Percentiles rank a stretch among this genome's conserved stretches.
phyloP scores from a whole-genome alignment of 2,888 invertebrate genomes.

The Drosophila tripunctata region DNA sequence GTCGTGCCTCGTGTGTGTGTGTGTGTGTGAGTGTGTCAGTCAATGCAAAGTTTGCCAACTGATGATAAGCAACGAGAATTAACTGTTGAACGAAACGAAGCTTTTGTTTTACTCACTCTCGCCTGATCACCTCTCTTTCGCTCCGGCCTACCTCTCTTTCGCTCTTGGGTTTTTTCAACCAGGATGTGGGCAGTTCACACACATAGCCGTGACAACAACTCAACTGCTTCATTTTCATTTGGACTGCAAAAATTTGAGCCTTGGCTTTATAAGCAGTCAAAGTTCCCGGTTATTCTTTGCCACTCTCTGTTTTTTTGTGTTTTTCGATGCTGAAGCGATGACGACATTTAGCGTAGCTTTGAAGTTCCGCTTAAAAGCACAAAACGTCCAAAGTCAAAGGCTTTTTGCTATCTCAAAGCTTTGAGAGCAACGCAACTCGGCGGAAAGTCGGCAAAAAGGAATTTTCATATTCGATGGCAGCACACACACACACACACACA shows the following conservation, averaged over 20 bases:
- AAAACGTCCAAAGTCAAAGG: constrained; percentile 52
- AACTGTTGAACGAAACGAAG: constrained; percentile 41
- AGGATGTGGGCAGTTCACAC: constrained; percentile 22
- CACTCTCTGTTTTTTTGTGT: neutral
- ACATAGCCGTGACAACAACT: constrained; percentile 5
- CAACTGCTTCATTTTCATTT: constrained; percentile 39
- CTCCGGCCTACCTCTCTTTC: neutral
- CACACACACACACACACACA: neutral
- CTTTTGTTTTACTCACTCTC: constrained; percentile 19
- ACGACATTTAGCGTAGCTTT: constrained; percentile 48
- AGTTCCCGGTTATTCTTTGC: constrained; percentile 24
- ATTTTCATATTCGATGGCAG: constrained; percentile 33
- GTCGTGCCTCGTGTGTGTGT: constrained; percentile 1
- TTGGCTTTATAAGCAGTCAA: constrained; percentile 41
- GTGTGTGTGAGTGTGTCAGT: constrained; percentile 42
- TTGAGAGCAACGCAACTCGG: constrained; percentile 21
- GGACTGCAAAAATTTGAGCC: constrained; percentile 40
- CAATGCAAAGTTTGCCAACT: constrained; percentile 69
- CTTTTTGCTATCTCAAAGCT: constrained; percentile 38
- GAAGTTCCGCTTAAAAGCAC: constrained; percentile 56
- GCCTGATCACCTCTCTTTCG: neutral
- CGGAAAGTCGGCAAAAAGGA: constrained; percentile 23
- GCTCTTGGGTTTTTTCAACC: neutral
- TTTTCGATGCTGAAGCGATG: constrained; percentile 9
- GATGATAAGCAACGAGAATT: constrained; percentile 75